A percentile compares a stretch with the other conserved stretches of the same genome.
phyloP scores from a whole-genome alignment of 2,797 vertebrate species.

The Trichosurus vulpecula region DNA sequence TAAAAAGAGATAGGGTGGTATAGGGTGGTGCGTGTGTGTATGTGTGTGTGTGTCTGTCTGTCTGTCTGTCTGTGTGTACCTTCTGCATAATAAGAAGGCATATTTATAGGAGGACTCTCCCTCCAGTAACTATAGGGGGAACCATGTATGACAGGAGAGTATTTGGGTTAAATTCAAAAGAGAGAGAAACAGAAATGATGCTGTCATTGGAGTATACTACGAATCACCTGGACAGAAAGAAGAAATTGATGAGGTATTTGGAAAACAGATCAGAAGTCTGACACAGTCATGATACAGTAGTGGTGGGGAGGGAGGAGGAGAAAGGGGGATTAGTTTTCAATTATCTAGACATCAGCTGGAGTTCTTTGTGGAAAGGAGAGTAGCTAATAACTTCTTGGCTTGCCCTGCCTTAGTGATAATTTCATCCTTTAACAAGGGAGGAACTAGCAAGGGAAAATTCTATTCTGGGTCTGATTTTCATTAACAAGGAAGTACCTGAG shows the following conservation, averaged over 20 bases:
- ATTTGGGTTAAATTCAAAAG: background rate
- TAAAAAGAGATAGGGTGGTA: background rate
- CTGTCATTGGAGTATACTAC: background rate
- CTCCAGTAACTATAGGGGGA: background rate
- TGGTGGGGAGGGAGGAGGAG: background rate
- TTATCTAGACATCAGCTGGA: background rate
- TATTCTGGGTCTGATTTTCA: background rate
- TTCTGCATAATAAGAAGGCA: background rate
- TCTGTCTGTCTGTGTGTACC: too few species aligned
- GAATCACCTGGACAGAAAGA: background rate
- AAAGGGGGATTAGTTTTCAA: background rate
- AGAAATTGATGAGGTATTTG: background rate
- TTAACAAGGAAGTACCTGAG: background rate
- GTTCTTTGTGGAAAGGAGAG: background rate
- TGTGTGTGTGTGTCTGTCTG: too few species aligned
- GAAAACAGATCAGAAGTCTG: background rate
- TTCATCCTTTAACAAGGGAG: background rate
- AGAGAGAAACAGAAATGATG: background rate
- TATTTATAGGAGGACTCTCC: background rate
- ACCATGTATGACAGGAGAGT: background rate
- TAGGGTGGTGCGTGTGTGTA: too few species aligned
- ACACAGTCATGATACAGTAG: background rate
- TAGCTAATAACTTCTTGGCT: background rate
- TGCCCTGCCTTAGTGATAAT: background rate
- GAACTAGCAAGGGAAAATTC: background rate